Base-by-base conservation (phyloP, 2,113 vertebrate species). In the Hemibagrus wyckioides region DNA sequence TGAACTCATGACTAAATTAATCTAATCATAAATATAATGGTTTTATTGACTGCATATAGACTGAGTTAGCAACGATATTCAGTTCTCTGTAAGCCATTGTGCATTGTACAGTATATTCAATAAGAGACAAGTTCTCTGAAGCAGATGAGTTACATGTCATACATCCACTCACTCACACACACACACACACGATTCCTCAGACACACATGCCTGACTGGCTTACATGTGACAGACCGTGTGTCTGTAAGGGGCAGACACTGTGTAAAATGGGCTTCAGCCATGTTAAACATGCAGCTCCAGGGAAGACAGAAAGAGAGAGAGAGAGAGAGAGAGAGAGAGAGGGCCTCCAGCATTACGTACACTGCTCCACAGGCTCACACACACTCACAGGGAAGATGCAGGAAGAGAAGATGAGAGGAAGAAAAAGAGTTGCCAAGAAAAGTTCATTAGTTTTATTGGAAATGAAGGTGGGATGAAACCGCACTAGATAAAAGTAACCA, bases 201-300 rank as follows among this genome's bases (percentile, higher is more conserved):
- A 79, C 83, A 52, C 33, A 21, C 84, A 86, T 21, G 76, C 87
- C 80, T 90, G 85, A 85, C 44, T 82, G 76, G 52, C 50, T 87
- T 87, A 86, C 83, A 85, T 90, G 89, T 85, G 87, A 82, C 85
- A 87, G 69, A 80, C 65, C 44, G 69, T 65, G 39, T 81, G 82
- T 79, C 87, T 87, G 87, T 87, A 82, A 81, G 85, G 71, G 82
- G 67, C 89, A 88, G 87, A 84, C 82, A 88, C 82, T 85, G 81
- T 88, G 87, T 88, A 86, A 86, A 88, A 90, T 85, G 82, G 76
- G 87, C 82, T 89, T 87, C 83, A 87, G 86, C 79, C 80, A 85
- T 89, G 89, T 88, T 82, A 86, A 89, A 85, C 89, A 90, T 90
- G 85, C 77, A 85, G 87, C 89, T 90, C 86, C 82, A 85, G 87